Evolutionary conservation across 2,888 invertebrate genomes (phyloP).

Genomic region (Ecliptopera silaceata): DNA sequence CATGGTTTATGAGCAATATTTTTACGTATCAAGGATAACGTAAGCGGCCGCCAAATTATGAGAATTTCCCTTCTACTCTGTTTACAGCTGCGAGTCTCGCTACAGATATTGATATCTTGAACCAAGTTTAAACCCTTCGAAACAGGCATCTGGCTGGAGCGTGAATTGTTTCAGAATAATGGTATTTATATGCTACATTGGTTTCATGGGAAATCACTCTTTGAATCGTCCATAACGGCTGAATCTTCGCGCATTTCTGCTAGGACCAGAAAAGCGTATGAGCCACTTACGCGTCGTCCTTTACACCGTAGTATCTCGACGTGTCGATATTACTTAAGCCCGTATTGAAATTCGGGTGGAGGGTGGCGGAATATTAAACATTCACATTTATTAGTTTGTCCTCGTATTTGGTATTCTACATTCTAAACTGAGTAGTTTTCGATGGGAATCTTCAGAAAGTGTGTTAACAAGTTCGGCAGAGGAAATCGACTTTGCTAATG

Average conservation of each 20-base stretch:
- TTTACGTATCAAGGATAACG: slow-evolving; percentile 19
- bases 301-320: slow-evolving; percentile 38
- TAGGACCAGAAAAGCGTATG: slow-evolving; percentile 39
- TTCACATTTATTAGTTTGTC: slow-evolving; percentile 82
- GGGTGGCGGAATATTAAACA: slow-evolving; percentile 76
- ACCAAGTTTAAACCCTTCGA: slow-evolving; percentile 24
- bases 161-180: slow-evolving; percentile 80
- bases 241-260: slow-evolving; percentile 46
- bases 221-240: slow-evolving; percentile 72
- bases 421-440: slow-evolving; percentile 76
- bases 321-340: slow-evolving; percentile 71
- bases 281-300: slow-evolving; percentile 21
- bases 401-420: slow-evolving; percentile 77
- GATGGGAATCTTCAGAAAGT: slow-evolving; percentile 73
- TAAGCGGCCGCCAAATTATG: slow-evolving; percentile 8
- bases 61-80: slow-evolving; percentile 1
- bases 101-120: slow-evolving; percentile 21
- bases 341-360: slow-evolving; percentile 67
- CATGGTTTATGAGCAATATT: slow-evolving; percentile 29
- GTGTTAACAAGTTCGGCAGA: slow-evolving; percentile 60
- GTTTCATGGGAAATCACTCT: slow-evolving; percentile 82
- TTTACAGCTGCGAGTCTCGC: slow-evolving; percentile 1
- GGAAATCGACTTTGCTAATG: slow-evolving; percentile 71
- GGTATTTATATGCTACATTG: slow-evolving; percentile 82
- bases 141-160: slow-evolving; percentile 31